phyloP scores from a whole-genome alignment of 2,888 invertebrate genomes.

The Pasiphila rectangulata region DNA sequence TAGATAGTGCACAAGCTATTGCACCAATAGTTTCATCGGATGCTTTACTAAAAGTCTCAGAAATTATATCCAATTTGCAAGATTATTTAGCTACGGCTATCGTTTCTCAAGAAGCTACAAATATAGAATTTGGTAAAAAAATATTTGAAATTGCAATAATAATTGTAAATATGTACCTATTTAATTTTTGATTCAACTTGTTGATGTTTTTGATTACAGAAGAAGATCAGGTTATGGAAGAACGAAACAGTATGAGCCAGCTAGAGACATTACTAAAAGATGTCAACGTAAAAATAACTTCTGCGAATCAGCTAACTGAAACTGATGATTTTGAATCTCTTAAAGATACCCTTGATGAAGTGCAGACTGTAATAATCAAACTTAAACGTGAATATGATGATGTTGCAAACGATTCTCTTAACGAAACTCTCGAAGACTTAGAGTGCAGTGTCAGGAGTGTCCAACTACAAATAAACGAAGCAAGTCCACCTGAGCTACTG shows the following conservation, averaged over 20 bases:
- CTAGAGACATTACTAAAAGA: conserved; percentile 56
- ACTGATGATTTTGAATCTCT: conserved; percentile 52
- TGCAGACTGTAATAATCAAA: conserved; percentile 71
- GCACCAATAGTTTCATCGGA: conserved; percentile 31
- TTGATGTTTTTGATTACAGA: conserved; percentile 37
- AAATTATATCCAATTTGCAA: conserved; percentile 47
- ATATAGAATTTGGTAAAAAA: conserved; percentile 27
- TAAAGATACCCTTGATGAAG: conserved; percentile 65
- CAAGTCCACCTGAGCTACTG: conserved; percentile 60
- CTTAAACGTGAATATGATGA: conserved; percentile 65
- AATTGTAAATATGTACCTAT: not conserved
- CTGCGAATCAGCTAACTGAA: conserved; percentile 31
- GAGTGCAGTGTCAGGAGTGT: conserved; percentile 77
- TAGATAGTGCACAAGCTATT: conserved; percentile 40
- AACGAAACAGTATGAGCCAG: conserved; percentile 49
- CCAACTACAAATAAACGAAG: conserved; percentile 69
- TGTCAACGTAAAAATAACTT: conserved; percentile 51
- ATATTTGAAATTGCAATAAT: not conserved
- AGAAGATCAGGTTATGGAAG: conserved; percentile 20
- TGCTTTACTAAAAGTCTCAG: conserved; percentile 40
- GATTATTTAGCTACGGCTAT: conserved; percentile 41
- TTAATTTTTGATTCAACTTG: not conserved
- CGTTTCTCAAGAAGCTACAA: conserved; percentile 26
- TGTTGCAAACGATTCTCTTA: conserved; percentile 58
- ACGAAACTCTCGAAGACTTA: conserved; percentile 75